Evolutionary conservation across 35 echinoderm and acorn worm genomes (phyloP).

Genomic region (Holothuria glaberrima): DNA sequence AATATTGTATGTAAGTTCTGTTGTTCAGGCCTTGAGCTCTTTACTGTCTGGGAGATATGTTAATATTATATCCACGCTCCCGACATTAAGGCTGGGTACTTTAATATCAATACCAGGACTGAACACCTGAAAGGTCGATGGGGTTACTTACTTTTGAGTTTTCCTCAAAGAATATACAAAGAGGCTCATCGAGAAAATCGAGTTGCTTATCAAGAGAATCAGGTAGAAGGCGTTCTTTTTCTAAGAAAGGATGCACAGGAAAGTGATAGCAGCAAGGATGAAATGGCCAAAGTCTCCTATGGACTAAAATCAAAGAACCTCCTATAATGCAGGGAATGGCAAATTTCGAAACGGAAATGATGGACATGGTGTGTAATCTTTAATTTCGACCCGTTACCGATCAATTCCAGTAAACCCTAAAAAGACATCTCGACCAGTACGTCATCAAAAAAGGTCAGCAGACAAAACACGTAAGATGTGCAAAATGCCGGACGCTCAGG

Average conservation of each 20-base stretch:
- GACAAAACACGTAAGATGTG: conserved; percentile 20
- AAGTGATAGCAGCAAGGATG: not conserved
- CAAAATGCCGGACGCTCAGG: conserved; percentile 11
- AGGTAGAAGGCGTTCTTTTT: not conserved
- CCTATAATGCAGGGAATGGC: not conserved
- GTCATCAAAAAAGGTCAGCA: conserved; percentile 29
- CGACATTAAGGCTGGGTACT: no score
- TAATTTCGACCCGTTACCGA: not conserved
- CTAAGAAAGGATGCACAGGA: not conserved
- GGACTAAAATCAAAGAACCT: not conserved
- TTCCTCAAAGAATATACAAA: no score
- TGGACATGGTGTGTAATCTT: not conserved
- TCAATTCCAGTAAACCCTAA: conserved; percentile 5
- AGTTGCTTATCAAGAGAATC: not conserved
- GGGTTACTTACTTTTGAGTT: no score
- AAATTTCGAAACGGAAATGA: not conserved
- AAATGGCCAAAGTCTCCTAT: not conserved
- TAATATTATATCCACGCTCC: no score
- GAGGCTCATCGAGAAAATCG: no score
- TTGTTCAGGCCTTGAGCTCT: no score
- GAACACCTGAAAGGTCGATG: no score
- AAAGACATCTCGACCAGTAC: not conserved
- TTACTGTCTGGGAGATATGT: no score
- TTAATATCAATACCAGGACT: no score
- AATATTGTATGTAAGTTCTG: no score